Conservation (phyloP, 1,140 invertebrate genomes). For the Drosophila kurseongensis region DNA sequence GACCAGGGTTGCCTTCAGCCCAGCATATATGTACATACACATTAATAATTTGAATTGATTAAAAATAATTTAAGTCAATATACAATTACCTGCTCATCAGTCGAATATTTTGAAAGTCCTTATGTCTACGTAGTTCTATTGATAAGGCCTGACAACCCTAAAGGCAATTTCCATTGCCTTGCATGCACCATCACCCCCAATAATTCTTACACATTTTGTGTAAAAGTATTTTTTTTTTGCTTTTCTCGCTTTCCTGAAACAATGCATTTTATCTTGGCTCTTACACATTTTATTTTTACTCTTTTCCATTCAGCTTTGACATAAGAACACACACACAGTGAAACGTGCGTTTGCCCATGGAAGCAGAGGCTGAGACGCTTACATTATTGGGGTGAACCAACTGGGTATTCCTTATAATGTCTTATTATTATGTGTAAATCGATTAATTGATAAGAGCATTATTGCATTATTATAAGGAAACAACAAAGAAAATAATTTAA, state of each 20-base stretch:
- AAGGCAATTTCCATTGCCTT: constrained; percentile 58
- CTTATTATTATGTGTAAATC: no score
- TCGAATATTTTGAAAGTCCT: neutral
- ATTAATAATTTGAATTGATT: neutral
- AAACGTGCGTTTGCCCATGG: constrained; percentile 14
- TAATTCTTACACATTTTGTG: constrained; percentile 57
- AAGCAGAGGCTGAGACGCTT: constrained; percentile 52
- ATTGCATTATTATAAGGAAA: no score
- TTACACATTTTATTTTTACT: constrained; percentile 77
- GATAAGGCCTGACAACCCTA: constrained; percentile 45
- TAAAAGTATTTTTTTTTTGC: constrained; percentile 49
- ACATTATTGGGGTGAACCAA: constrained; percentile 51
- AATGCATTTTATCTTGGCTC: constrained; percentile 77
- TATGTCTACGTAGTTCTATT: neutral
- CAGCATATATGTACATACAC: neutral
- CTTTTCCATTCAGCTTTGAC: constrained; percentile 65
- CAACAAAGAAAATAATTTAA: neutral
- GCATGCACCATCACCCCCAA: constrained; percentile 33
- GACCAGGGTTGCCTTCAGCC: constrained; percentile 28
- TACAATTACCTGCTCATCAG: neutral
- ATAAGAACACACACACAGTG: constrained; percentile 53
- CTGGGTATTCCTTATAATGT: no score
- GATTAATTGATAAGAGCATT: no score
- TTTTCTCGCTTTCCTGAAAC: constrained; percentile 40
- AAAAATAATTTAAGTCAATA: neutral